These are phyloP conservation scores for Notolepis coatsorum DNA, from an alignment of 2,797 vertebrate genomes.

Conservation along the genomic window DNA sequence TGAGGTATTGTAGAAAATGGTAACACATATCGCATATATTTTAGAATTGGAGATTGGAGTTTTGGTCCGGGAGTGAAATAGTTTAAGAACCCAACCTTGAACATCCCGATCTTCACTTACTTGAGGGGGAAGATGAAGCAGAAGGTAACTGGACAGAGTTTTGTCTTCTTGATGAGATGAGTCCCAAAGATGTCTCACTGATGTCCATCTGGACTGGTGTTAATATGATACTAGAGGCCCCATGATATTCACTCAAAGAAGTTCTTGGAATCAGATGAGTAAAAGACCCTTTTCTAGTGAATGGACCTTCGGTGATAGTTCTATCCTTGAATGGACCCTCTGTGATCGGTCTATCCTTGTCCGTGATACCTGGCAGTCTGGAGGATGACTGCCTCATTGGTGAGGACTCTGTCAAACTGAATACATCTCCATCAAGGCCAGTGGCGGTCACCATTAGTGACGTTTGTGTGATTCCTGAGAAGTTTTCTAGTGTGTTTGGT, in stretches of 20 bases:
- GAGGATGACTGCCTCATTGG: slow-evolving; percentile 5
- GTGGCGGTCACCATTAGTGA: slow-evolving; percentile 1
- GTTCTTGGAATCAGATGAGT: slow-evolving; percentile 20
- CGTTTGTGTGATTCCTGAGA: slow-evolving; percentile 2
- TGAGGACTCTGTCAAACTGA: slow-evolving; percentile 10
- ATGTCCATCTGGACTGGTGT: background rate
- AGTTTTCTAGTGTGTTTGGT: background rate
- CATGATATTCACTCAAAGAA: slow-evolving; percentile 12
- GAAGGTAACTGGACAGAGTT: background rate
- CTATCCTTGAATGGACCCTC: background rate
- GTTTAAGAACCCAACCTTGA: background rate
- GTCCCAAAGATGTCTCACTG: background rate
- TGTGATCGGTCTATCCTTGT: background rate
- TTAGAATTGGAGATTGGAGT: too few species aligned
- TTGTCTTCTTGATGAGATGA: background rate
- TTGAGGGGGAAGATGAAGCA: slow-evolving; percentile 6
- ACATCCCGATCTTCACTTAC: slow-evolving; percentile 5
- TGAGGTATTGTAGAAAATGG: background rate
- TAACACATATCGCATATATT: too few species aligned
- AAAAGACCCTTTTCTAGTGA: background rate
- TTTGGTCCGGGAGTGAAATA: background rate
- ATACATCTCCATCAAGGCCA: background rate
- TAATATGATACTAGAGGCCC: slow-evolving; percentile 1
- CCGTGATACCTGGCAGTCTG: background rate
- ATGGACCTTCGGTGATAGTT: background rate